phyloP scores from a whole-genome alignment of 35 echinoderm and acorn worm genomes.

The Heliocidaris erythrogramma region DNA sequence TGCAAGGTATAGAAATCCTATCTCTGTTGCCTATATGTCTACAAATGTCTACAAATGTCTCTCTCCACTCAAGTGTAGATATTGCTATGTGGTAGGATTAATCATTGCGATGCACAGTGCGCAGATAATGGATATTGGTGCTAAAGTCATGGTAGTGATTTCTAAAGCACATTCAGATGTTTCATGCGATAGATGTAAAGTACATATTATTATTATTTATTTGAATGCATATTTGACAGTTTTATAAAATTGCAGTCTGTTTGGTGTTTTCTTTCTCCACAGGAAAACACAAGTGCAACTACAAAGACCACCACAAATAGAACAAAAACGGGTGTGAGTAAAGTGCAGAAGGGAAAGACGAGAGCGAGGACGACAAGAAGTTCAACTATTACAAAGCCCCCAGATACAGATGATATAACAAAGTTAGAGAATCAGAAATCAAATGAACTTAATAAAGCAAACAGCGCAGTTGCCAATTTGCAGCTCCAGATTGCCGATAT shows the following conservation, averaged over 20 bases:
- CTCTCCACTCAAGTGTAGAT: neutral
- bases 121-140: neutral
- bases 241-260: neutral
- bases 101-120: neutral
- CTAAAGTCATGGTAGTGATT: neutral
- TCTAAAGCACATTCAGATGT: neutral
- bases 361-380: constrained; percentile 65
- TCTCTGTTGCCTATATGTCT: too few species aligned
- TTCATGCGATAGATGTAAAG: neutral
- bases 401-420: constrained; percentile 71
- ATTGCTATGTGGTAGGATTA: neutral
- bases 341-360: constrained; percentile 77
- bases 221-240: neutral
- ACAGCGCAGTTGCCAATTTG: constrained; percentile 58
- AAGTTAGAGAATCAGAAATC: constrained; percentile 79
- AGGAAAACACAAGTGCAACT: constrained; percentile 91
- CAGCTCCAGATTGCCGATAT: constrained; percentile 83
- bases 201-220: neutral
- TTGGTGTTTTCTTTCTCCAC: neutral
- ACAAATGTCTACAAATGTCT: too few species aligned
- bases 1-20: too few species aligned
- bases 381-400: constrained; percentile 78
- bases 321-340: constrained; percentile 67
- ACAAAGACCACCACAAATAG: constrained; percentile 65
- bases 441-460: constrained; percentile 65